Conservation (phyloP, 2,113 vertebrate genomes). For the Labeo rohita region DNA sequence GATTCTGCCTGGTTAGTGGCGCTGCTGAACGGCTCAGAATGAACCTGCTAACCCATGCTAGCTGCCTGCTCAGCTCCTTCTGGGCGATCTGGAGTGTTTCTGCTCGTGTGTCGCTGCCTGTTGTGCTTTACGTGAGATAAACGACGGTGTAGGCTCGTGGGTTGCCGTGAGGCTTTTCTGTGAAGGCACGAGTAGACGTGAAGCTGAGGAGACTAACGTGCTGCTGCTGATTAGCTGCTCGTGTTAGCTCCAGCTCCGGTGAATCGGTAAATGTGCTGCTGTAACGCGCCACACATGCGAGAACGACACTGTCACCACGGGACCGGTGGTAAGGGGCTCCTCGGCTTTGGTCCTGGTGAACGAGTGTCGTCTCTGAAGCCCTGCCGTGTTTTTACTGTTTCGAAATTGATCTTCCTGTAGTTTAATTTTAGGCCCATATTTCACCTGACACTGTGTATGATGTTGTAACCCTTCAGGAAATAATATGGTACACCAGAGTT, state of each 20-base stretch:
- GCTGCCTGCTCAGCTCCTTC: not conserved
- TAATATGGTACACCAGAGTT: not conserved
- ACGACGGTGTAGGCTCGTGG: not conserved
- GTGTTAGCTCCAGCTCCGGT: not conserved
- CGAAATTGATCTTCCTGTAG: not conserved
- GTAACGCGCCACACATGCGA: too few relatives aligned
- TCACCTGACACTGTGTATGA: not conserved
- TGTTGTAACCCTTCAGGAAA: not conserved
- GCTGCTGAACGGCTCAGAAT: not conserved
- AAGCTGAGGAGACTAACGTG: not conserved
- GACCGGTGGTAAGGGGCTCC: not conserved
- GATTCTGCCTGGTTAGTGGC: not conserved
- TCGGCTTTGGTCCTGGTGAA: not conserved
- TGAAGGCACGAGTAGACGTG: not conserved
- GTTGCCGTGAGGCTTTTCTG: not conserved
- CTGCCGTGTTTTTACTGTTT: not conserved
- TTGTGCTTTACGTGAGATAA: not conserved
- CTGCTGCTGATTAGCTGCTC: not conserved
- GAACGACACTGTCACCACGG: not conserved
- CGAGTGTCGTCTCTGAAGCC: not conserved
- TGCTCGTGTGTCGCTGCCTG: not conserved
- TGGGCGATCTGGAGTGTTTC: not conserved
- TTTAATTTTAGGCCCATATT: not conserved
- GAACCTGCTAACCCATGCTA: conserved; percentile 3
- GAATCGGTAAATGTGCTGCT: too few relatives aligned